phyloP scores from a whole-genome alignment of 1,140 invertebrate genomes.

The Panulirus ornatus region DNA sequence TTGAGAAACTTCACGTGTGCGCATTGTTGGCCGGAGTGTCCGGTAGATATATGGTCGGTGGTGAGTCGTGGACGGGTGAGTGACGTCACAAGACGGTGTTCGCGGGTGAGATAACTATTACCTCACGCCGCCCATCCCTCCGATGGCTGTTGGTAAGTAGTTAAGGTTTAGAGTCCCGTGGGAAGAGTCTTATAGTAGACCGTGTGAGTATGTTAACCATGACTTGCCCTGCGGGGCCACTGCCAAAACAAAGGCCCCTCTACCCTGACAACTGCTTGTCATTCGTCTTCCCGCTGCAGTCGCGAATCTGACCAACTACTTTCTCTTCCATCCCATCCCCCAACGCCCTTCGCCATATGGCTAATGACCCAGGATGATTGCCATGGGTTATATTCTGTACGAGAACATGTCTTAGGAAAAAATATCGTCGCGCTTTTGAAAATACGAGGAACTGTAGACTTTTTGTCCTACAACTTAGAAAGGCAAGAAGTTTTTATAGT shows the following conservation, averaged over 20 bases:
- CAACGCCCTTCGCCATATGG: background rate
- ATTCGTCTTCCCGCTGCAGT: constrained; percentile 53
- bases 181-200: too few species aligned
- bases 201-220: background rate
- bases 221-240: background rate
- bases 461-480: background rate
- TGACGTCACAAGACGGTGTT: background rate
- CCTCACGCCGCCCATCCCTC: background rate
- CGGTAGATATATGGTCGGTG: background rate
- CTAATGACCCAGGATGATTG: too few species aligned
- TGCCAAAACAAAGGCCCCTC: constrained; percentile 24
- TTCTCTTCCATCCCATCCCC: background rate
- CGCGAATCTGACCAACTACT: constrained; percentile 29
- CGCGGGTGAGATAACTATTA: background rate
- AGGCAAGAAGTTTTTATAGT: background rate
- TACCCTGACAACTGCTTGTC: constrained; percentile 49
- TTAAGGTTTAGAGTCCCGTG: too few species aligned
- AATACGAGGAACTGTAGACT: too few species aligned
- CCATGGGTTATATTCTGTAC: too few species aligned
- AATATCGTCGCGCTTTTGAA: too few species aligned
- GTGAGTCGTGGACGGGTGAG: background rate
- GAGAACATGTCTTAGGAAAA: too few species aligned
- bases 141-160: too few species aligned
- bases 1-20: background rate
- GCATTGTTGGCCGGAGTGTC: background rate